Conservation (phyloP, 2,797 vertebrate species). For the Sebastes vulpes region DNA sequence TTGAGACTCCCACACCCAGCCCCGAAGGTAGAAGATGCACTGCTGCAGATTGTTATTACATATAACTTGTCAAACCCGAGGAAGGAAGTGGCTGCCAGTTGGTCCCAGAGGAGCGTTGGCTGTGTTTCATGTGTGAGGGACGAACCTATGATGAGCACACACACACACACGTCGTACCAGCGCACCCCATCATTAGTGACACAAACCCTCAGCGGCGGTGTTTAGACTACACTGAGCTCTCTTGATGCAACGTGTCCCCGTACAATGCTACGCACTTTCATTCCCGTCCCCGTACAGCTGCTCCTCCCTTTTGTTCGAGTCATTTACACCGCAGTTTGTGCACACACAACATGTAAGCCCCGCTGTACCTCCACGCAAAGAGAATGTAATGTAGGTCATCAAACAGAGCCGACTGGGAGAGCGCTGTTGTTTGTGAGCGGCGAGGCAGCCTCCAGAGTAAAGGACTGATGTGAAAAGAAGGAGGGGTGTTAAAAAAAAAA, state of each 20-base stretch:
- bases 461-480: constrained; percentile 67
- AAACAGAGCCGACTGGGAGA: constrained; percentile 78
- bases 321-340: constrained; percentile 79
- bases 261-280: constrained; percentile 65
- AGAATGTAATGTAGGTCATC: constrained; percentile 86
- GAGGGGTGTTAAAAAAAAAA: constrained; percentile 53
- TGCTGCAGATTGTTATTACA: constrained; percentile 48
- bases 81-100: constrained; percentile 61
- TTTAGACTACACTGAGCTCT: constrained; percentile 69
- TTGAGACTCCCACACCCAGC: constrained; percentile 32
- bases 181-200: constrained; percentile 56
- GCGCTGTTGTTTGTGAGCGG: constrained; percentile 77
- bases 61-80: constrained; percentile 51
- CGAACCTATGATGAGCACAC: constrained; percentile 30
- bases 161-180: constrained; percentile 8
- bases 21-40: constrained; percentile 28
- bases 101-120: constrained; percentile 69
- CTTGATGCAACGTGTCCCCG: constrained; percentile 71
- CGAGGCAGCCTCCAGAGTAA: constrained; percentile 69
- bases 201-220: constrained; percentile 60
- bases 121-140: constrained; percentile 69
- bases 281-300: constrained; percentile 59
- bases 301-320: constrained; percentile 78
- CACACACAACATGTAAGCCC: constrained; percentile 77
- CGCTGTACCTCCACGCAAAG: constrained; percentile 76